Base-by-base conservation (phyloP, 2,797 vertebrate genomes). In the Pelodytes ibericus region DNA sequence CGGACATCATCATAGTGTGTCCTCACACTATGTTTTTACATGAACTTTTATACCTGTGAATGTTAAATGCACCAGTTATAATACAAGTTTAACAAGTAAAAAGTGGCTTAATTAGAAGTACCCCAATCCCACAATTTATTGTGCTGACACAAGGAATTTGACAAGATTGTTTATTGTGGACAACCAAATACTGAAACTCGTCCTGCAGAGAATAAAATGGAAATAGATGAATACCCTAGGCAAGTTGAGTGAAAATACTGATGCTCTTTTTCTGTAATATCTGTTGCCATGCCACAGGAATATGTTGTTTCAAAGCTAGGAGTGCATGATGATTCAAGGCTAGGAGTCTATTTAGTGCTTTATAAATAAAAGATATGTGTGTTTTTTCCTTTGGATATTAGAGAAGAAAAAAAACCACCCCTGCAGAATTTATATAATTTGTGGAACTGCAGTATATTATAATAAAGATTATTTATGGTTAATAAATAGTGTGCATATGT, bases 281-380 rank as follows among this genome's bases (percentile, higher is more conserved):
- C 27, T 36, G 66, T 69, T 69, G 51, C 66, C 49, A 71, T 71
- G 53, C 41, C 41, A 59, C 53, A 24, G 29, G 53, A 20, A 27
- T 47, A 61, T 60, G 57, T 15, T 61, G 15, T 30, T 47, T 44
- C 27, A 47, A 60, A 26, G 57, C 57, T 24, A 18, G 16, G 10
- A 59, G n/a, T 26, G 61, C 69, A 71, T 71, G n/a, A n/a, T 61
- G 15, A 49, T 47, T 44, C 27, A 47, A 60, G 39, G 57, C 57
- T 24, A 18, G 16, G 10, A 59, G n/a, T 26, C 60, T 57, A 71
- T 71, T n/a, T 44, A 44, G 27, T 1, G 11, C 56, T 15, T 29
- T 60, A 60, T 61, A 71, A 71, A 61, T 71, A 59, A 59, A 61
- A 29, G 25, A 44, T 22, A 20, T 25, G 26, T 22, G 1, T 31